A percentile compares a stretch with the other conserved stretches of the same genome.
Evolutionary conservation across 1,140 invertebrate species (phyloP).

Genomic region (Drosophila ohnishii): DNA sequence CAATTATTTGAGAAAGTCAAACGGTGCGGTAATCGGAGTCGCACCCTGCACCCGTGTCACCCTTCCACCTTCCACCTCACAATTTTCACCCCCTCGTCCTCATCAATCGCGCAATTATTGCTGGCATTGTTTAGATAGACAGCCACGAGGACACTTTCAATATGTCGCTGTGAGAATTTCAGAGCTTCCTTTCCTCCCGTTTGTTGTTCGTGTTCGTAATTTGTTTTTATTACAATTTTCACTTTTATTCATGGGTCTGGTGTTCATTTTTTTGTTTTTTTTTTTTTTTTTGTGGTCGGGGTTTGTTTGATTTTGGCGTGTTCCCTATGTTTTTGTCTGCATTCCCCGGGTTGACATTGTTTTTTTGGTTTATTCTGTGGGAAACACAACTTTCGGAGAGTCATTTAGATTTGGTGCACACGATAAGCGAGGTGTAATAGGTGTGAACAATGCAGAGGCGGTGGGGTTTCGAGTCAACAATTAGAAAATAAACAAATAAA

Average conservation of each 20-base stretch:
- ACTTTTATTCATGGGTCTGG: conserved; percentile 44
- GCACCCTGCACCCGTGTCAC: conserved; percentile 33
- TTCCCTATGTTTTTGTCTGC: conserved; percentile 31
- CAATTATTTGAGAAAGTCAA: conserved; percentile 63
- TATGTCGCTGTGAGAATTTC: conserved; percentile 58
- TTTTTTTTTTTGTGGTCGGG: conserved; percentile 11
- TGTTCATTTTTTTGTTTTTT: conserved; percentile 4
- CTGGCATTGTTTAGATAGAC: conserved; percentile 72
- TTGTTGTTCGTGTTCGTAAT: conserved; percentile 62
- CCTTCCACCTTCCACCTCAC: conserved; percentile 25
- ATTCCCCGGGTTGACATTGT: conserved; percentile 39
- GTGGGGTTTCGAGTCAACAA: background rate
- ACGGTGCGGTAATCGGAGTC: conserved; percentile 73
- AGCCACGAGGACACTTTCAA: conserved; percentile 65
- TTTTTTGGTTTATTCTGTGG: conserved; percentile 31
- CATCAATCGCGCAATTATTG: conserved; percentile 79
- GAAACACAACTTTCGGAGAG: conserved; percentile 44
- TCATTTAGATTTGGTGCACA: conserved; percentile 36
- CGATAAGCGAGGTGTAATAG: conserved; percentile 42
- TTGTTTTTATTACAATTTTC: conserved; percentile 80
- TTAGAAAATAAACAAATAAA: background rate
- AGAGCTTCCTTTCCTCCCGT: conserved; percentile 17
- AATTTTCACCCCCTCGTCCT: conserved; percentile 8
- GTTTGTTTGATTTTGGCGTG: conserved; percentile 61
- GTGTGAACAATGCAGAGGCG: conserved; percentile 23